Evolutionary conservation across 2,113 vertebrate species (phyloP).

Genomic region (Mobula hypostoma): DNA sequence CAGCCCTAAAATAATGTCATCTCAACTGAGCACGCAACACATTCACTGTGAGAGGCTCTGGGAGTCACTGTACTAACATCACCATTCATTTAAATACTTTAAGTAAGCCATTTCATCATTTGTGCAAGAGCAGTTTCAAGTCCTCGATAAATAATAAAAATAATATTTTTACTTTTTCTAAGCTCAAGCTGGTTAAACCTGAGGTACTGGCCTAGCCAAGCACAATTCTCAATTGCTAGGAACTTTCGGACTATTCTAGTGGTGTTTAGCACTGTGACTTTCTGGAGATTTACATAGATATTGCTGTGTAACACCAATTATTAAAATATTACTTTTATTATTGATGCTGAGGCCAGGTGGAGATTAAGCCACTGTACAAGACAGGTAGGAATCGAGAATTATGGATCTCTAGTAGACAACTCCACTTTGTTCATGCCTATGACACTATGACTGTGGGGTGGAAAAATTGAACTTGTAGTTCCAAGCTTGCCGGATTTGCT

Average conservation of each 20-base stretch:
- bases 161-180: no score
- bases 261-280: no score
- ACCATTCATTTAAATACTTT: not conserved
- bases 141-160: no score
- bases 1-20: not conserved
- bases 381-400: not conserved
- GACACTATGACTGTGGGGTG: not conserved
- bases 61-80: not conserved
- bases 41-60: not conserved
- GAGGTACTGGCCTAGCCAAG: no score
- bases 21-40: not conserved
- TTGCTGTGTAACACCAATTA: no score
- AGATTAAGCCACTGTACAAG: not conserved
- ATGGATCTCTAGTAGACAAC: not conserved
- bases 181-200: no score
- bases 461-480: not conserved
- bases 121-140: not conserved
- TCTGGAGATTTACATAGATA: no score
- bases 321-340: no score
- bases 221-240: no score
- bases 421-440: not conserved
- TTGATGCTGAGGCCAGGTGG: not conserved
- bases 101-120: not conserved
- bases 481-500: not conserved
- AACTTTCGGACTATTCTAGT: no score